Base-by-base conservation (phyloP, 2,113 vertebrate genomes). In the Neodontobutis hainanensis region DNA sequence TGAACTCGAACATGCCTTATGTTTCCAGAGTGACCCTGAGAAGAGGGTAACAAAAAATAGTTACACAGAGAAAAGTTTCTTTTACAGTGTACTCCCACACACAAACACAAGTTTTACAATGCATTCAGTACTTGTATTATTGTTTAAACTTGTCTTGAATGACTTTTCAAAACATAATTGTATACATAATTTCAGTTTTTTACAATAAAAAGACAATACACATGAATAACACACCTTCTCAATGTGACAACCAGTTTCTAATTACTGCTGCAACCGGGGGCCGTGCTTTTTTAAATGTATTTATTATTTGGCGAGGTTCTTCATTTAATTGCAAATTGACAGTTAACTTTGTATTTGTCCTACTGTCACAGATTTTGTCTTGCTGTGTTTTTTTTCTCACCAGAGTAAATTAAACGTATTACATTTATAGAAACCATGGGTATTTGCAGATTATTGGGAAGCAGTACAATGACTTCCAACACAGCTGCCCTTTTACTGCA, bases 1-100 rank as follows among this genome's bases (percentile, higher is more conserved):
- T 61, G 44, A 75, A 64, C 46, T 58, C 44, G 52, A 45, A 69
- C 48, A 71, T 36, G 61, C 74, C 5, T 52, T 7, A 78, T 62
- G 27, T 52, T 53, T 61, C 47, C 35, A 49, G 42, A 44, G 46
- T 73, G 58, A 73, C 59, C 61, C 45, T 61, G 27, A 73, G 67
- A 42, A 9, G 34, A 36, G 35, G 11, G 49, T 32, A 7, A 53
- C 16, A 27, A 8, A 34, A 52, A 8, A 11, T 12, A 36, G 11
- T 36, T 34, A 7, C 52, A 38, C 5, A 14, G 2, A 12, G 44
- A 19, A 50, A 14, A 11, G 42, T 11, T 43, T 43, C 11, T 43
- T 43, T 27, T 27, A 27, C 42, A 8, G 6, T 43, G n/a, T 50
- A 50, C 16, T 50, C 48, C 48, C 48, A 50, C 16, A 43, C 6